phyloP scores from a whole-genome alignment of 2,113 vertebrate species.

The Takifugu bimaculatus region DNA sequence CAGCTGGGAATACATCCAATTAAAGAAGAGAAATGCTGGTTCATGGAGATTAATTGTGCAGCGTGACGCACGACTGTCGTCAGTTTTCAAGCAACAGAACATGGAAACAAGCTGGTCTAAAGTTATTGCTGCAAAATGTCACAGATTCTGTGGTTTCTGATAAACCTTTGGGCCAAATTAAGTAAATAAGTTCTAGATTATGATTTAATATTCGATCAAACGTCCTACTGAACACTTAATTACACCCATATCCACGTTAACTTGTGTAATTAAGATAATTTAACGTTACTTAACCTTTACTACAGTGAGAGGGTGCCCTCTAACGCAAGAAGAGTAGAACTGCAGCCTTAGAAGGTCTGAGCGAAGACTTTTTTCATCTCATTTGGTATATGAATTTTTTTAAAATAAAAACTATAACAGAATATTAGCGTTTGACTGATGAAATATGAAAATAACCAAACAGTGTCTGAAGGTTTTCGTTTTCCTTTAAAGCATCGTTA shows the following conservation, averaged over 20 bases:
- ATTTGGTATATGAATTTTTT: too few relatives aligned
- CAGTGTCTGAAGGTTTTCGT: too few relatives aligned
- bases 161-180: neutral
- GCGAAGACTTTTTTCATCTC: neutral
- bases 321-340: slow-evolving; percentile 32
- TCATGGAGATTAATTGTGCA: slow-evolving; percentile 29
- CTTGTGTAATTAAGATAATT: neutral
- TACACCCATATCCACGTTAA: neutral
- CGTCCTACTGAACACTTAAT: neutral
- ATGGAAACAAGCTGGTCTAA: slow-evolving; percentile 14
- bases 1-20: slow-evolving; percentile 38
- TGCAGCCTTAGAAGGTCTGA: neutral
- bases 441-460: too few relatives aligned
- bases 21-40: slow-evolving; percentile 32
- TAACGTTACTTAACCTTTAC: neutral
- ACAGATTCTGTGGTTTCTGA: neutral
- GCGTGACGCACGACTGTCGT: slow-evolving; percentile 5
- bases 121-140: neutral
- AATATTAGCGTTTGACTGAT: too few relatives aligned
- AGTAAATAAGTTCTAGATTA: neutral
- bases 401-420: too few relatives aligned
- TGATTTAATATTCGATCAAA: neutral
- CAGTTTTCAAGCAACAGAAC: slow-evolving; percentile 17
- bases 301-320: slow-evolving; percentile 28
- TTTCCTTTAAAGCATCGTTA: too few relatives aligned